Base-by-base conservation (phyloP, 2,888 invertebrate species). In the Ochlodes sylvanus region DNA sequence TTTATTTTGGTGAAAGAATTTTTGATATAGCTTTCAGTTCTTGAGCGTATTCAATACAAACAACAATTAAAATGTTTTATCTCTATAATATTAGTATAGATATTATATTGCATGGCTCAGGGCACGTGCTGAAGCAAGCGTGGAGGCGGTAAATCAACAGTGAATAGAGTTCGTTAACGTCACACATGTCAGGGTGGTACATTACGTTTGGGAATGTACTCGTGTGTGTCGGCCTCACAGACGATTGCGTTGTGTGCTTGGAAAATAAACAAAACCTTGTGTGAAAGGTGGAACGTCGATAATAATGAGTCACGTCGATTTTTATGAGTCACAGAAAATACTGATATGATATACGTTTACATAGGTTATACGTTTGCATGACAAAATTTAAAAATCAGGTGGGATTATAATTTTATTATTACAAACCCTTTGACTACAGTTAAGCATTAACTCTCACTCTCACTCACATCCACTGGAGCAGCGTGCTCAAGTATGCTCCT, bases 121-220 rank as follows among this genome's bases (percentile, higher is more conserved):
- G 55, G 32, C 27, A 15, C n/a, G 19, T 32, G 12, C 32, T 42
- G 21, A 42, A 21, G 21, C 57, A 41, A 21, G 21, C 32, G 7
- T 58, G 10, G 57, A 41, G 57, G 21, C 42, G 21, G 57, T 42
- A 58, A 58, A 58, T 58, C 57, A 58, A 42, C 57, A 7, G 15
- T 57, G 57, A 57, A 57, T 57, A 21, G 57, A 42, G 57, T 58
- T 58, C 57, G 57, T 58, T 58, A 58, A 42, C 57, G 57, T 58
- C 57, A 58, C 21, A 42, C 57, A 42, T 58, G 41, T 42, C 21
- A 41, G 41, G n/a, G 2, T 7, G 19, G 19, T 6, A 41, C 27
- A 54, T 57, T 44, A 44, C 17, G 19, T 57, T 21, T 58, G 19
- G 57, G 57, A 21, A 41, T 19, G 42, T 58, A 19, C 21, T 27